Evolutionary conservation across 2,113 vertebrate species (phyloP).

Genomic region (Zingel zingel): DNA sequence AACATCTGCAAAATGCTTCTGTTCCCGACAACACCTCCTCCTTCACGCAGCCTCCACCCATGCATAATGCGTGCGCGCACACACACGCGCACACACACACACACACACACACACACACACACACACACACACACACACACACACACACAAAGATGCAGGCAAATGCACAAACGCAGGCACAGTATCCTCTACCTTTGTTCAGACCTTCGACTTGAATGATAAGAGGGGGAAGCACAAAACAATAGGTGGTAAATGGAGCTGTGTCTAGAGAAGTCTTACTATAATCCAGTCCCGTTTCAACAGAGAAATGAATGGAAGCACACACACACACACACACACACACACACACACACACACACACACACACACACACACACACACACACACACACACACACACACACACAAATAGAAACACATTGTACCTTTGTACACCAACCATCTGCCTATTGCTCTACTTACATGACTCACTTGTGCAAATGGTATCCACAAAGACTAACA

Average conservation of each 20-base stretch:
- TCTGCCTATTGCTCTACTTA: constrained; percentile 18
- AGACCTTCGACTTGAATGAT: constrained; percentile 56
- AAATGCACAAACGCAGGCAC: constrained; percentile 55
- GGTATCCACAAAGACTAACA: constrained; percentile 57
- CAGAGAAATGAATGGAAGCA: constrained; percentile 15
- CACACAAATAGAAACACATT: constrained; percentile 13
- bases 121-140: constrained; percentile 28
- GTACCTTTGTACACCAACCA: constrained; percentile 38
- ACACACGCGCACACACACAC: constrained; percentile 15
- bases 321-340: neutral
- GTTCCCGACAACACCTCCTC: constrained; percentile 84
- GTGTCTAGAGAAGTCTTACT: constrained; percentile 13
- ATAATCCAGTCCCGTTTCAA: constrained; percentile 38
- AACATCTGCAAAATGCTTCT: constrained; percentile 91
- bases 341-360: neutral
- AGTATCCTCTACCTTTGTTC: constrained; percentile 67
- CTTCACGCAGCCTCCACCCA: constrained; percentile 69
- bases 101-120: too few relatives aligned
- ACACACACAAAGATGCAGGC: constrained; percentile 54
- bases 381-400: too few relatives aligned
- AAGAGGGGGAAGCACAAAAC: constrained; percentile 30
- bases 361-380: too few relatives aligned
- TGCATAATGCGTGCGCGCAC: constrained; percentile 26
- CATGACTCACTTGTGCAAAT: constrained; percentile 68
- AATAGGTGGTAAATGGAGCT: constrained; percentile 35